Base-by-base conservation (phyloP, 2,797 vertebrate genomes). In the Denticeps clupeoides region DNA sequence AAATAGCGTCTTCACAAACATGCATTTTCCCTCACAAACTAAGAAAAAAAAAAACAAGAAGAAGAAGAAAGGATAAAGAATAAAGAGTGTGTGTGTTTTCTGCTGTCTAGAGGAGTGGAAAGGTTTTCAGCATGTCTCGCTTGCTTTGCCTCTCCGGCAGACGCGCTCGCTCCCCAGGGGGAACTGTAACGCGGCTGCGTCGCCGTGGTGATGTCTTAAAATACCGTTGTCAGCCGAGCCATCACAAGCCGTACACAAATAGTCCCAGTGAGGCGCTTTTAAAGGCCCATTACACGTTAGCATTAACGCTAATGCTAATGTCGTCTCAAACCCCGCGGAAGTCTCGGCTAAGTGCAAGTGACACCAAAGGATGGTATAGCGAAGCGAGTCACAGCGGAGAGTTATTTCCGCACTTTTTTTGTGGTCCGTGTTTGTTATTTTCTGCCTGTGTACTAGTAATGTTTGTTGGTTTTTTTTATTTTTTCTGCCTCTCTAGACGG, bases 401-500 rank as follows among this genome's bases (percentile, higher is more conserved):
- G 37, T 33, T 37, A 16, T 37, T 16, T 16, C 37, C 37, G 15
- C 15, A 16, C 8, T 33, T 16, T 19, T 19, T 33, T 4, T 37
- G 37, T 18, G 37, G 19, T 33, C 37, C 8, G 4, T 2, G 16
- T 19, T 37, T 16, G 37, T 37, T 10, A 27, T 27, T 3, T 8
- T 32, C 21, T 13, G 27, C 10, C 38, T 29, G 62, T 60, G 51
- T 51, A 58, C 62, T 27, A 47, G 58, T 69, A 51, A 59, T 80
- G 70, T 77, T 73, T 80, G 74, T 81, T 76, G 76, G 80, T 65
- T 79, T 66, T 78, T 68, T 74, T n/a, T n/a, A n/a, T n/a, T n/a
- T n/a, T n/a, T n/a, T n/a, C n/a, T n/a, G n/a, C n/a, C n/a, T n/a
- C n/a, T n/a, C n/a, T n/a, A n/a, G n/a, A n/a, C n/a, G n/a, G n/a